Percentiles rank a stretch among this genome's conserved stretches.
phyloP scores from a whole-genome alignment of 2,797 vertebrate genomes.

The Bothrops alternatus region DNA sequence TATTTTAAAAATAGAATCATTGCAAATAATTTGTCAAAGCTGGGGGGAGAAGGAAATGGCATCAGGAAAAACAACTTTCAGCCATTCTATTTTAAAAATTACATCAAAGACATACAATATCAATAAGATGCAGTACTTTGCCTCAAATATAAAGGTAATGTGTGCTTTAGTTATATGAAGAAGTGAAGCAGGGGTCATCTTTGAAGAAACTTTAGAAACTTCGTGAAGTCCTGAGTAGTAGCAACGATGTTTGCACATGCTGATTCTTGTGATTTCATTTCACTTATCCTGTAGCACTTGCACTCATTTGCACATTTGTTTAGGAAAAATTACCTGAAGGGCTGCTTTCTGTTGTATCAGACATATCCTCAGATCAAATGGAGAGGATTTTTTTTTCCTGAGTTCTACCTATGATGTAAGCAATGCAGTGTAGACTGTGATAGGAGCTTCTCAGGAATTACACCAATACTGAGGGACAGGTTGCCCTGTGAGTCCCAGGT shows the following conservation, averaged over 20 bases:
- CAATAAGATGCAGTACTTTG: constrained; percentile 50
- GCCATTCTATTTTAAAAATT: constrained; percentile 37
- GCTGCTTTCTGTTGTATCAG: background rate
- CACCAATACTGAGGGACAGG: background rate
- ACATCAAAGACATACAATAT: constrained; percentile 33
- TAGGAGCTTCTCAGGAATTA: background rate
- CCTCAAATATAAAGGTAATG: constrained; percentile 41
- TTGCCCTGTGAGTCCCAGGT: background rate
- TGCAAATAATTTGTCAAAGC: background rate
- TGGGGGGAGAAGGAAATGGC: constrained; percentile 36
- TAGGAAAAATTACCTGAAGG: background rate
- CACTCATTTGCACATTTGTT: background rate
- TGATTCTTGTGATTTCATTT: background rate
- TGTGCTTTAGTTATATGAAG: background rate
- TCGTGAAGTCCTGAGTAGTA: background rate
- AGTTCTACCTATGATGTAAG: background rate
- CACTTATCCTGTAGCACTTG: background rate
- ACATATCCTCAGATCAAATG: background rate
- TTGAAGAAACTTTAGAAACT: background rate
- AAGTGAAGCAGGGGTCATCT: background rate
- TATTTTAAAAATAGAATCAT: background rate
- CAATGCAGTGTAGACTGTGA: background rate
- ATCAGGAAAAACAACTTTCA: constrained; percentile 45
- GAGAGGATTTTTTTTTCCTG: background rate
- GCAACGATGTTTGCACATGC: background rate